phyloP scores from a whole-genome alignment of 1,140 invertebrate species.

The Nylanderia fulva region DNA sequence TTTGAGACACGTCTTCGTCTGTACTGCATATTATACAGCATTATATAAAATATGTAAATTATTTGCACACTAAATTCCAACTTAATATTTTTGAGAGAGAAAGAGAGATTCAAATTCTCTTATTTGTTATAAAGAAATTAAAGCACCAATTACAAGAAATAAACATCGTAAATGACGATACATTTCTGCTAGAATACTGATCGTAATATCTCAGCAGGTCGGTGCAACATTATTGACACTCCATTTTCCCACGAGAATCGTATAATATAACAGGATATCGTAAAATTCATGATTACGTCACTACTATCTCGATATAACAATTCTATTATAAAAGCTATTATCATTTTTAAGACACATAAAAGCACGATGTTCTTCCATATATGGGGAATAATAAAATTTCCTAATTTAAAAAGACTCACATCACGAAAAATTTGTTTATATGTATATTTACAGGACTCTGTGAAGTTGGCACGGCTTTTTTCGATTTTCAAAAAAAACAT shows the following conservation, averaged over 20 bases:
- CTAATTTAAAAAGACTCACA: not conserved
- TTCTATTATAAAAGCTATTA: conserved; percentile 2
- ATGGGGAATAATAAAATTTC: not conserved
- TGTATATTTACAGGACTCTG: too few species aligned
- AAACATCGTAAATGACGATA: conserved; percentile 3
- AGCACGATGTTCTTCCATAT: not conserved
- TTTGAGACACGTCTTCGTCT: too few species aligned
- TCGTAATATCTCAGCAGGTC: not conserved
- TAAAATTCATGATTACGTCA: not conserved
- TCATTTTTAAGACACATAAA: not conserved
- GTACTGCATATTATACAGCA: not conserved
- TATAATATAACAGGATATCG: not conserved
- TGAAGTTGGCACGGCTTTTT: too few species aligned
- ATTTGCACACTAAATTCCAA: not conserved
- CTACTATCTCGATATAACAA: not conserved
- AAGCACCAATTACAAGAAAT: not conserved
- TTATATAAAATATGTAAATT: conserved; percentile 7
- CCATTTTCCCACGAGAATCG: conserved; percentile 13
- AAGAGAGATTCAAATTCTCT: not conserved
- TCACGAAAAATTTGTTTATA: not conserved
- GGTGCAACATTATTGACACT: not conserved
- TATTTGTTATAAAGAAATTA: not conserved
- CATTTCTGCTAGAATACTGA: not conserved
- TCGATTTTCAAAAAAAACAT: too few species aligned
- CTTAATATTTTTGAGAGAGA: not conserved